Base-by-base conservation (phyloP, 2,797 vertebrate genomes). In the Etheostoma nigrum region DNA sequence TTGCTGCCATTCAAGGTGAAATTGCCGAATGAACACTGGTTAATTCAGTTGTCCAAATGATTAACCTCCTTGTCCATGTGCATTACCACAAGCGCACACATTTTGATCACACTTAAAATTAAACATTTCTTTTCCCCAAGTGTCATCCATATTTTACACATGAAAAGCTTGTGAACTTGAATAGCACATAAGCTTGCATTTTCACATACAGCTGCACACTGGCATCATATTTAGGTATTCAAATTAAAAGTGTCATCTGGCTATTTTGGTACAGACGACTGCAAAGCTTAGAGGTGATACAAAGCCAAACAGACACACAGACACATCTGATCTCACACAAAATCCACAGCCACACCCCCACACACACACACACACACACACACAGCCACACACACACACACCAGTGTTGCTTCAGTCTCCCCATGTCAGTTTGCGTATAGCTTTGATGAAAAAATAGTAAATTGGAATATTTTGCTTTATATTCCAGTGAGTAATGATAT, bases 361-460 rank as follows among this genome's bases (percentile, higher is more conserved):
- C 21, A 11, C 33, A 33, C 9, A 49, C 1, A 45, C 55, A 42
- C 51, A 67, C n/a, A n/a, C 69, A 27, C 36, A 76, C 30, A 40
- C 42, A 42, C 54, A 54, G 33, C 45, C 69, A 27, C 36, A 76
- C 30, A 40, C 45, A 16, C 53, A 19, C 23, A 57, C 70, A 23
- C 21, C 21, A 40, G 27, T 3, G 67, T 59, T 2, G 16, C 75
- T 51, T 10, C 61, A 78, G 61, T 59, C 71, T 82, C 76, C 76
- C 74, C 70, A n/a, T 36, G 8, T 73, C 0, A 4, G 27, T 72
- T 66, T 62, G 71, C 60, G 53, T 60, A 33, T 44, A 30, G 65
- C 77, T 84, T 74, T 85, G 74, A 82, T 85, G 64, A 23, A 76
- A 78, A 81, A 83, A 21, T 27, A 69, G 67, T 62, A 79, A 86